These are phyloP conservation scores for Plestiodon gilberti DNA, from an alignment of 2,113 vertebrate genomes.

Conservation along the genomic window DNA sequence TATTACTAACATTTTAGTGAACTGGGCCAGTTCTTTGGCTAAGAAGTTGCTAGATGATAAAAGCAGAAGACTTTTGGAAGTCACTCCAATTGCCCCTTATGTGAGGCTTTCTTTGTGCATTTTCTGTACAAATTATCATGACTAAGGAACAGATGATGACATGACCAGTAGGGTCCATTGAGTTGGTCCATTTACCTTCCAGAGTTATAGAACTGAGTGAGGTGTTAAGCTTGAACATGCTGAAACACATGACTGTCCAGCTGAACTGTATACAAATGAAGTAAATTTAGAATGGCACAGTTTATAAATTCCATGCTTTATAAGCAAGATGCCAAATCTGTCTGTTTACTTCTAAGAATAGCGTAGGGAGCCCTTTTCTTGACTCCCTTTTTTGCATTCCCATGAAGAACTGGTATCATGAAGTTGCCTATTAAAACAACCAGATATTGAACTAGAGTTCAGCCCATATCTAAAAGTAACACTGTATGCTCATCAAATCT, in stretches of 20 bases:
- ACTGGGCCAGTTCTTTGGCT: constrained; percentile 60
- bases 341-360: constrained; percentile 71
- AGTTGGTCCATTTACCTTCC: constrained; percentile 26
- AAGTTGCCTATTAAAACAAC: constrained; percentile 63
- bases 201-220: constrained; percentile 42
- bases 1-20: constrained; percentile 47
- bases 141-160: constrained; percentile 57
- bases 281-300: constrained; percentile 70
- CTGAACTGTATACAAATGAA: constrained; percentile 59
- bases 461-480: constrained; percentile 68
- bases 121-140: not conserved
- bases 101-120: not conserved
- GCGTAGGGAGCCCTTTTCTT: constrained; percentile 59
- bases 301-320: constrained; percentile 64
- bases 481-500: constrained; percentile 20
- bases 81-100: constrained; percentile 50
- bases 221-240: constrained; percentile 62
- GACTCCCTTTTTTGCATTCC: constrained; percentile 66
- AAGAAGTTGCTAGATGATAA: constrained; percentile 46
- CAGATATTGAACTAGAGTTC: constrained; percentile 64
- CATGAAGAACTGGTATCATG: constrained; percentile 68
- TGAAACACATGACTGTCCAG: constrained; percentile 24
- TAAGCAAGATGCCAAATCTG: constrained; percentile 70
- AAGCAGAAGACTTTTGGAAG: constrained; percentile 50
- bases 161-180: constrained; percentile 48